Evolutionary conservation across 2,888 invertebrate genomes (phyloP).

Genomic region (Idaea dimidiata): DNA sequence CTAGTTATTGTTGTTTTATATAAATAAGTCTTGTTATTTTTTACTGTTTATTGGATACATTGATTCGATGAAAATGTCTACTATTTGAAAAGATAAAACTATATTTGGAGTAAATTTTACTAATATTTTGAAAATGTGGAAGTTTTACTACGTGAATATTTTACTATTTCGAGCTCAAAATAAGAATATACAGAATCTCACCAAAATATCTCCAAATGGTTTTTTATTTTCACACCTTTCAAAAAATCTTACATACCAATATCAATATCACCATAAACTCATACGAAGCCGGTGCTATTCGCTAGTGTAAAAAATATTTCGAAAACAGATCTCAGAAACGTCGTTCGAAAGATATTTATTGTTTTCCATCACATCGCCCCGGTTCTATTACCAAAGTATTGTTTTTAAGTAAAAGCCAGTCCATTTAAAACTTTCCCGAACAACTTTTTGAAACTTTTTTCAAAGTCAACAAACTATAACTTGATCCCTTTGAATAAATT

Average conservation of each 20-base stretch:
- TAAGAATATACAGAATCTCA: too few species aligned
- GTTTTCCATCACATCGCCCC: not conserved
- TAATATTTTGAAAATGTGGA: not conserved
- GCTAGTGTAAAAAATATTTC: not conserved
- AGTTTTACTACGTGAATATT: not conserved
- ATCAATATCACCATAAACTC: too few species aligned
- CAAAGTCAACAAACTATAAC: slow-evolving; percentile 43
- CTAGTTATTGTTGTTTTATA: not conserved
- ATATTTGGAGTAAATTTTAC: not conserved
- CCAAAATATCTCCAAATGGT: too few species aligned
- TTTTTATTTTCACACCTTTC: too few species aligned
- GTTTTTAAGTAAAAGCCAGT: slow-evolving; percentile 13
- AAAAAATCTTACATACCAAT: too few species aligned
- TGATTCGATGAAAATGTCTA: not conserved
- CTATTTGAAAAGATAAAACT: not conserved
- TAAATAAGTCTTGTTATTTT: not conserved
- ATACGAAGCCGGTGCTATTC: too few species aligned
- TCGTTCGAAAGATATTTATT: not conserved
- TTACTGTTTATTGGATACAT: not conserved
- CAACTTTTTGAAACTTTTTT: slow-evolving; percentile 34
- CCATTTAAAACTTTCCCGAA: slow-evolving; percentile 26
- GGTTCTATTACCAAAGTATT: not conserved
- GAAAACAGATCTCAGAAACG: not conserved
- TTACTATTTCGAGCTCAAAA: too few species aligned
- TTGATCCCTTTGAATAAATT: slow-evolving; percentile 20